Conservation (phyloP, 2,888 invertebrate species). For the Criorhina ranunculi region DNA sequence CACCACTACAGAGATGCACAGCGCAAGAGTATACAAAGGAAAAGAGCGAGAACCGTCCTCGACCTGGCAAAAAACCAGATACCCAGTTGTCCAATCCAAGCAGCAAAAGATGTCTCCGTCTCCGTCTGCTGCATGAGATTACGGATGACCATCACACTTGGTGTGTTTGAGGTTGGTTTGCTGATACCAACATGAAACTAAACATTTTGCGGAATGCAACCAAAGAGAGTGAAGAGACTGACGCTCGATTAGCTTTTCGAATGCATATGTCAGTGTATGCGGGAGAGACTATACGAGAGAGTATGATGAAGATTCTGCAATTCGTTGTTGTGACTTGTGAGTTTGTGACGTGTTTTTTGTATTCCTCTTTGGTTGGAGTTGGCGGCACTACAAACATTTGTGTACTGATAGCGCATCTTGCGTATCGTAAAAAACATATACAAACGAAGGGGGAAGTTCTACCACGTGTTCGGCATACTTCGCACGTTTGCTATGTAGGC, state of each 20-base stretch:
- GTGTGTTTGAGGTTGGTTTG: constrained; percentile 34
- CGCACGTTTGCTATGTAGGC: constrained; percentile 20
- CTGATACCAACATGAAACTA: constrained; percentile 20
- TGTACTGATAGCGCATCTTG: constrained; percentile 40
- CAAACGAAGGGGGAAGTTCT: background rate
- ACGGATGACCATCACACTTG: constrained; percentile 36
- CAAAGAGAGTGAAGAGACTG: constrained; percentile 47
- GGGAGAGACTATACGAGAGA: background rate
- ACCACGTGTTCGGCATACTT: constrained; percentile 65
- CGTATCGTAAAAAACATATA: constrained; percentile 17
- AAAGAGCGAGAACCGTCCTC: constrained; percentile 74
- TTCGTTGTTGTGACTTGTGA: constrained; percentile 27
- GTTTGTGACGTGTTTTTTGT: constrained; percentile 50
- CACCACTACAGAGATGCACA: constrained; percentile 29
- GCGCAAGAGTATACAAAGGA: constrained; percentile 14
- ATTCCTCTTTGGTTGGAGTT: constrained; percentile 33
- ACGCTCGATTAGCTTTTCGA: constrained; percentile 8
- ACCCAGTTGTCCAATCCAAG: constrained; percentile 1
- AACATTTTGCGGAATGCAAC: constrained; percentile 21
- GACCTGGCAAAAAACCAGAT: constrained; percentile 41
- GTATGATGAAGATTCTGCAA: constrained; percentile 7
- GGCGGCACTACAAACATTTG: constrained; percentile 53
- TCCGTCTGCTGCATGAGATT: constrained; percentile 16
- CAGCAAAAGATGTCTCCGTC: background rate
- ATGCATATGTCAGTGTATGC: background rate